These are phyloP conservation scores for Labeo rohita DNA, from an alignment of 2,113 vertebrate species.

Conservation along the genomic window DNA sequence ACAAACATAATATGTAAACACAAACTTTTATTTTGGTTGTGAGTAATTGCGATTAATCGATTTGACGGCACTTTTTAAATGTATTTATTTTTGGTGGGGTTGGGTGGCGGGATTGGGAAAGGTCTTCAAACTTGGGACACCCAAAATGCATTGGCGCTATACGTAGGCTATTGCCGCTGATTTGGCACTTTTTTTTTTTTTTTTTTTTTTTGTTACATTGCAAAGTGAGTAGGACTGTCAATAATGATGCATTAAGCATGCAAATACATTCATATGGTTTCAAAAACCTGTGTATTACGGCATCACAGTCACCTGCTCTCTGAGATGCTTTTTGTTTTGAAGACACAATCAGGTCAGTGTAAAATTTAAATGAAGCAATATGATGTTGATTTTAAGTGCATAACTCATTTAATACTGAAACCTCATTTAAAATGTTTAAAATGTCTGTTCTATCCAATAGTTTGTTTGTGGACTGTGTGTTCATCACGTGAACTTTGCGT, in stretches of 20 bases:
- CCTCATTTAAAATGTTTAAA: neutral
- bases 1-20: no score
- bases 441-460: neutral
- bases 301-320: neutral
- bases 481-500: neutral
- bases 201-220: neutral
- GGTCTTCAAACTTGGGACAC: no score
- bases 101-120: no score
- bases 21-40: no score
- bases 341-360: neutral
- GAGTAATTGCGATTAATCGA: no score
- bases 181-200: no score
- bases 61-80: no score
- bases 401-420: neutral
- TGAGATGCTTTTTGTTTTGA: neutral
- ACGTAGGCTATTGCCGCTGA: no score
- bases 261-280: neutral
- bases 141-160: no score
- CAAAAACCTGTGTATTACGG: neutral
- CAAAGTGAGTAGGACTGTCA: neutral
- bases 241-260: neutral
- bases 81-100: no score
- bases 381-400: neutral
- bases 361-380: neutral
- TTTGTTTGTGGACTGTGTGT: neutral